Percentiles rank a stretch among this genome's conserved stretches.
Conservation (phyloP, 2,797 vertebrate genomes). For the Crax fasciolata region DNA sequence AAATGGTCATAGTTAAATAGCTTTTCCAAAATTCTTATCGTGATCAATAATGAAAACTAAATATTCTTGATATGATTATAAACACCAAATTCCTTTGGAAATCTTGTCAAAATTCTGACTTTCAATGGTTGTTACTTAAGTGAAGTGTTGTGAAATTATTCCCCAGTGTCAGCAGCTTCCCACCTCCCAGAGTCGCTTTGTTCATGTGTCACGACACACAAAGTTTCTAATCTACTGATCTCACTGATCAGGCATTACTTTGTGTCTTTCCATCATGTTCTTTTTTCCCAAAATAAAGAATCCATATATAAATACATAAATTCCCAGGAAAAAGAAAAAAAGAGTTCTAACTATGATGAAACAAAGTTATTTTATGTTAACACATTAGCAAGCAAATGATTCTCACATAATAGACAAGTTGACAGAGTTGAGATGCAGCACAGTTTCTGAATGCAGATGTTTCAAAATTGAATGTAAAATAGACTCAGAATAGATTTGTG, state of each 20-base stretch:
- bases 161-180: not conserved
- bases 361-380: constrained; percentile 1
- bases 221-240: not conserved
- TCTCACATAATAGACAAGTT: constrained; percentile 29
- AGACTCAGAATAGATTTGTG: not conserved
- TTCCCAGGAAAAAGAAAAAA: not conserved
- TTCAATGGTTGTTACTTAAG: not conserved
- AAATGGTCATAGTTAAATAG: not conserved
- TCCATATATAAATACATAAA: not conserved
- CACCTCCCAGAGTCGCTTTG: not conserved
- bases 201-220: fast-evolving
- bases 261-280: not conserved
- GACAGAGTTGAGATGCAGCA: constrained; percentile 35
- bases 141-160: not conserved
- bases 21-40: not conserved
- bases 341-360: not conserved
- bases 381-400: not conserved
- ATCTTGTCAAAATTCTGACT: not conserved
- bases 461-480: not conserved
- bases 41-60: not conserved
- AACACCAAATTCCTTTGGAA: not conserved
- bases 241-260: not conserved
- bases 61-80: not conserved
- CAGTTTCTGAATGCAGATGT: constrained; percentile 24
- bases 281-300: not conserved